These are phyloP conservation scores for Brevimyrus niger DNA, from an alignment of 2,113 vertebrate species.

Conservation along the genomic window DNA sequence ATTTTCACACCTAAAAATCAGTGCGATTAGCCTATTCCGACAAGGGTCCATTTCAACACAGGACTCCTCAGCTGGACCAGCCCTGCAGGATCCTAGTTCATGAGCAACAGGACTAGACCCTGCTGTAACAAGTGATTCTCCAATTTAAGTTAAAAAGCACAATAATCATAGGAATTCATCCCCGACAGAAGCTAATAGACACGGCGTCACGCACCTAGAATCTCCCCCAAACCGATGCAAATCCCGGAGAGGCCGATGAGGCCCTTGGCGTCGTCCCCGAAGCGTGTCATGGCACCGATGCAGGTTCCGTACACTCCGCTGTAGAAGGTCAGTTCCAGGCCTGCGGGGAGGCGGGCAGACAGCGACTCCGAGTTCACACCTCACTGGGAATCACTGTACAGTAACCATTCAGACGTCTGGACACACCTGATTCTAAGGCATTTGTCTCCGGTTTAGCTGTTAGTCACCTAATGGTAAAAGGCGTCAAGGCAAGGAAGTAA, in stretches of 20 bases:
- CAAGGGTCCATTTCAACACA: background rate
- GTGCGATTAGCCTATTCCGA: background rate
- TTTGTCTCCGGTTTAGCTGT: background rate
- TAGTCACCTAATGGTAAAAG: background rate
- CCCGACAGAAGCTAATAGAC: background rate
- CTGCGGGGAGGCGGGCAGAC: slow-evolving; percentile 45
- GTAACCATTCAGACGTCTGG: background rate
- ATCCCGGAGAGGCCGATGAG: slow-evolving; percentile 95
- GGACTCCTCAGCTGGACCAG: background rate
- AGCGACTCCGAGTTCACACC: background rate
- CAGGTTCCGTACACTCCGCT: slow-evolving; percentile 94
- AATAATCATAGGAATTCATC: too few species aligned
- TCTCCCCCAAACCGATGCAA: slow-evolving; percentile 88
- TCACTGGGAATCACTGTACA: background rate
- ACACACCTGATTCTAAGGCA: background rate
- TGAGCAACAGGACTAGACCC: background rate
- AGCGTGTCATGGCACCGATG: slow-evolving; percentile 80
- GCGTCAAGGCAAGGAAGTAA: background rate
- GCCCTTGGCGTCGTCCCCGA: slow-evolving; percentile 82
- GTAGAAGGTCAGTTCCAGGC: slow-evolving; percentile 89
- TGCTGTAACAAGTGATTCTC: background rate
- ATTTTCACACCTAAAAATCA: background rate
- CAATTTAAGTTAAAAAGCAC: background rate
- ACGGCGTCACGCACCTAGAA: slow-evolving; percentile 69
- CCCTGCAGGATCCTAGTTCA: background rate